Evolutionary conservation across 2,113 vertebrate genomes (phyloP).

Genomic region (Athene cunicularia): DNA sequence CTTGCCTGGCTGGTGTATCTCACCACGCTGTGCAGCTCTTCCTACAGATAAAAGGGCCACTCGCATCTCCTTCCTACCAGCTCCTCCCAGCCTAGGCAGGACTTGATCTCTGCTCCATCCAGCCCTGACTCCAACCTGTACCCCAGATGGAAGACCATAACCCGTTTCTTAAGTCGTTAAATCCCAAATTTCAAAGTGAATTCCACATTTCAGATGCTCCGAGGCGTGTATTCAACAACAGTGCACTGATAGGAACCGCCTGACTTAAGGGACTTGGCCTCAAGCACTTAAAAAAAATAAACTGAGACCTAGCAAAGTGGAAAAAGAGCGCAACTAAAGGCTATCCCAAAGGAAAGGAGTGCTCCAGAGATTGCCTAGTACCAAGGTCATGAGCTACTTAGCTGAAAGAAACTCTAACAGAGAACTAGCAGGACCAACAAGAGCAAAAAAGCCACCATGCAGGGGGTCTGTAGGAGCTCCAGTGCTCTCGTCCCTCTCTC

Average conservation of each 20-base stretch:
- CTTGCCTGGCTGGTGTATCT: background rate
- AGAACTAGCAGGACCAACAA: background rate
- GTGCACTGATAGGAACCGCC: background rate
- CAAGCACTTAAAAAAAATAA: background rate
- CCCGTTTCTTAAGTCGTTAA: accelerated
- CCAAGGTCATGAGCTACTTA: background rate
- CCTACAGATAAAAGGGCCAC: background rate
- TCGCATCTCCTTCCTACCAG: background rate
- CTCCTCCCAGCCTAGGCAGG: background rate
- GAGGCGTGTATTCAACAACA: background rate
- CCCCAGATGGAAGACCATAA: background rate
- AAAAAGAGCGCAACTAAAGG: background rate
- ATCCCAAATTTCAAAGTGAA: background rate
- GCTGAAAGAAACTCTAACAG: background rate
- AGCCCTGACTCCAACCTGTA: background rate
- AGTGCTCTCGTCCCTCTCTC: background rate
- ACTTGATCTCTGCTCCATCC: background rate
- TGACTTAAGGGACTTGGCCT: background rate
- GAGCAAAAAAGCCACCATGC: background rate
- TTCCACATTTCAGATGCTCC: accelerated
- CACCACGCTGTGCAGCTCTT: background rate
- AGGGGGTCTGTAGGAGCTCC: background rate
- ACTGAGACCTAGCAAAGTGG: accelerated
- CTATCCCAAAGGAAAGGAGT: background rate
- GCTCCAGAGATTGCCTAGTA: accelerated